Conservation (phyloP, 2,888 invertebrate genomes). For the Drosophila borborema region DNA sequence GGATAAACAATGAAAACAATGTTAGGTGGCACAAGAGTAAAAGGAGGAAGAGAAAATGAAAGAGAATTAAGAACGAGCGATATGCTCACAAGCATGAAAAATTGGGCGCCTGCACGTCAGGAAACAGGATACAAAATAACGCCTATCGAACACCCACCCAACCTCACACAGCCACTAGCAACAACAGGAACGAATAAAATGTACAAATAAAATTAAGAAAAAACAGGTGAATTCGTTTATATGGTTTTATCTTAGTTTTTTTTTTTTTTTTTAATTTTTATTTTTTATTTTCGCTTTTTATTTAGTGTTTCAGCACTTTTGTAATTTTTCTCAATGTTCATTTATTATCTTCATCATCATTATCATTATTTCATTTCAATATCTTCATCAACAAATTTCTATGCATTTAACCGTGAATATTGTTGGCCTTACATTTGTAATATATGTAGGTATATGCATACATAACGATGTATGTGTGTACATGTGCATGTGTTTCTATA, state of each 20-base stretch:
- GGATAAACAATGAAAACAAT: slow-evolving; percentile 18
- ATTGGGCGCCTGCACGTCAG: slow-evolving; percentile 23
- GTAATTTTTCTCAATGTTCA: slow-evolving; percentile 63
- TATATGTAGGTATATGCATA: slow-evolving; percentile 20
- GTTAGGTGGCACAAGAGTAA: slow-evolving; percentile 23
- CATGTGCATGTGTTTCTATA: not conserved
- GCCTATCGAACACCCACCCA: not conserved
- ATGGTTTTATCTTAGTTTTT: slow-evolving; percentile 54
- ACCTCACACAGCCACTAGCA: slow-evolving; percentile 31
- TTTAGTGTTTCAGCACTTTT: slow-evolving; percentile 62
- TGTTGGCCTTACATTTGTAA: slow-evolving; percentile 47
- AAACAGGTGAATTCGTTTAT: slow-evolving; percentile 50
- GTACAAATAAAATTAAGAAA: slow-evolving; percentile 45
- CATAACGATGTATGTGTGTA: slow-evolving; percentile 35
- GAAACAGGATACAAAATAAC: slow-evolving; percentile 27
- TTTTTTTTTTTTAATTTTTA: slow-evolving; percentile 64
- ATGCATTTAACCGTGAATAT: slow-evolving; percentile 37
- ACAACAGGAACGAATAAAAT: slow-evolving; percentile 53
- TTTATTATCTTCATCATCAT: slow-evolving; percentile 44
- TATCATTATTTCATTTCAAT: slow-evolving; percentile 34
- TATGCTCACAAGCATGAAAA: slow-evolving; percentile 52
- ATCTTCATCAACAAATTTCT: slow-evolving; percentile 53
- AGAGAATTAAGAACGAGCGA: slow-evolving; percentile 32
- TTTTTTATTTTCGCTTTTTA: slow-evolving; percentile 36
- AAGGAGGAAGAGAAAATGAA: slow-evolving; percentile 29